Evolutionary conservation across 2,113 vertebrate genomes (phyloP).

Genomic region (Anguilla rostrata): DNA sequence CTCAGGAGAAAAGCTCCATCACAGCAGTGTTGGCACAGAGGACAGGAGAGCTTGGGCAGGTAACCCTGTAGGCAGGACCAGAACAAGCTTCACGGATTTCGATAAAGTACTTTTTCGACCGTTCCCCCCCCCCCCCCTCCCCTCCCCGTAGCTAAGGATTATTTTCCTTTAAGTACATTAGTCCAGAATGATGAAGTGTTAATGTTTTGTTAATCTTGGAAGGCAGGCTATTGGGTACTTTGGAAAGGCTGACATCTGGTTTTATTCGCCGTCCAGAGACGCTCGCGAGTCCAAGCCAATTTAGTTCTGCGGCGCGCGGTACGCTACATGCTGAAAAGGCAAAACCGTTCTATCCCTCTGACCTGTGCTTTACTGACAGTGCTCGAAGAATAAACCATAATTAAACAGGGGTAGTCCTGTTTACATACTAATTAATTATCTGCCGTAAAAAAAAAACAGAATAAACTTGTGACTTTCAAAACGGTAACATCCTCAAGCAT

Average conservation of each 20-base stretch:
- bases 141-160: not conserved
- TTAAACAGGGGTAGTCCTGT: not conserved
- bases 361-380: not conserved
- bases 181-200: conserved; percentile 20
- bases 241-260: not conserved
- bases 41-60: not conserved
- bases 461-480: not conserved
- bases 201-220: conserved; percentile 12
- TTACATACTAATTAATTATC: not conserved
- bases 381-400: not conserved
- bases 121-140: not conserved
- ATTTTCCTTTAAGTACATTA: not conserved
- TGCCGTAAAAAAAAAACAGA: not conserved
- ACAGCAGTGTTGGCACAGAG: not conserved
- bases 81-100: not conserved
- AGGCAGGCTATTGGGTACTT: not conserved
- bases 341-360: not conserved
- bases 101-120: not conserved
- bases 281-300: not conserved
- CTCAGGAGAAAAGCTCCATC: not conserved
- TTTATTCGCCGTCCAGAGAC: not conserved
- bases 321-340: not conserved
- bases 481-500: not conserved
- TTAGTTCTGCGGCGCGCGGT: not conserved
- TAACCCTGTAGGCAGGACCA: not conserved